phyloP scores from a whole-genome alignment of 2,113 vertebrate species.

The Lycaon pictus region DNA sequence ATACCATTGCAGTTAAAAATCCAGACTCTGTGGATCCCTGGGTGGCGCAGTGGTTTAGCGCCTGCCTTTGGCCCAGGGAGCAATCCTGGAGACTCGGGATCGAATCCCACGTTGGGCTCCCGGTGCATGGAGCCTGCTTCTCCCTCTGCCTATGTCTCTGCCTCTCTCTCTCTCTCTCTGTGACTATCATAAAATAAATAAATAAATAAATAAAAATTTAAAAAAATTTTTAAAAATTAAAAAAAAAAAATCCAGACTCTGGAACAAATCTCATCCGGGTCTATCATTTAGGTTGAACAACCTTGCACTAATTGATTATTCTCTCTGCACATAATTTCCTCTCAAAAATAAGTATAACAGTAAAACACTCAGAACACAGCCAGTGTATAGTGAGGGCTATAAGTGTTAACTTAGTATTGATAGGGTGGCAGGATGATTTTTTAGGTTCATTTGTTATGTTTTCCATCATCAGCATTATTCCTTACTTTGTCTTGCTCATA shows the following conservation, averaged over 20 bases:
- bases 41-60: too few species aligned
- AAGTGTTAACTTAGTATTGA: background rate
- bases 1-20: background rate
- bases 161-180: too few species aligned
- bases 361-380: background rate
- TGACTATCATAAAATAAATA: too few species aligned
- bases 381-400: background rate
- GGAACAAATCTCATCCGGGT: background rate
- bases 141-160: too few species aligned
- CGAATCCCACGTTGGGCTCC: too few species aligned
- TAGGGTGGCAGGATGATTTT: background rate
- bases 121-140: too few species aligned
- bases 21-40: too few species aligned
- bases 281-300: background rate
- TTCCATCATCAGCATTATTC: background rate
- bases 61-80: too few species aligned
- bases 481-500: background rate
- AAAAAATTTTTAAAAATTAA: too few species aligned
- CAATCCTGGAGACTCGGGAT: too few species aligned
- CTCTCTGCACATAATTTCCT: background rate
- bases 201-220: too few species aligned
- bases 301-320: background rate
- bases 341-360: background rate
- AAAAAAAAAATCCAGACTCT: background rate
- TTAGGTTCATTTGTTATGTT: background rate